Evolutionary conservation across 2,797 vertebrate species (phyloP).

Genomic region (Morelia viridis): DNA sequence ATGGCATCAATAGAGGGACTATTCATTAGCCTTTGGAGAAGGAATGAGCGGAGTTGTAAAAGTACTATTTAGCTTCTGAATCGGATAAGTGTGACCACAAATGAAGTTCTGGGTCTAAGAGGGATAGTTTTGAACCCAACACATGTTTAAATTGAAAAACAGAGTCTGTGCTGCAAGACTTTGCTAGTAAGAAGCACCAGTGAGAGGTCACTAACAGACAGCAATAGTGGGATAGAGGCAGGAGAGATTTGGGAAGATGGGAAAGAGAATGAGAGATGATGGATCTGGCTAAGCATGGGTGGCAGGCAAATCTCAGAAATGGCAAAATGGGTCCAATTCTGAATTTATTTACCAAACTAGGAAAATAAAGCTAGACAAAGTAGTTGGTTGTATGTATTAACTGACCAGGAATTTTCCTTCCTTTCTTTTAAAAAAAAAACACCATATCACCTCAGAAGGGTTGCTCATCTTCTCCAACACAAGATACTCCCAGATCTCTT

Average conservation of each 20-base stretch:
- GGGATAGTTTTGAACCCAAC: neutral
- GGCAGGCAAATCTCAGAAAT: neutral
- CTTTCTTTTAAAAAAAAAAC: neutral
- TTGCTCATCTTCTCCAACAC: neutral
- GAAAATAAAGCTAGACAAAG: neutral
- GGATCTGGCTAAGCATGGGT: neutral
- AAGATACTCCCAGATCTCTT: neutral
- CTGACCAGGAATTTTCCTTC: neutral
- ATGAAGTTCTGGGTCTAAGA: conserved; percentile 18
- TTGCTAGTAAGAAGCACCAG: neutral
- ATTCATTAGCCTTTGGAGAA: conserved; percentile 23
- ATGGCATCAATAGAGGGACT: conserved; percentile 23
- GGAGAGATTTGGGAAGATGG: neutral
- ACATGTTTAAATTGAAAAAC: neutral
- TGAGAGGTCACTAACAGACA: neutral
- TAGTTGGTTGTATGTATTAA: neutral
- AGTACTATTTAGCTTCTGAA: conserved; percentile 29
- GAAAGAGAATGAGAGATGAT: neutral
- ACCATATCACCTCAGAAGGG: neutral
- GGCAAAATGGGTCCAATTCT: conserved; percentile 4
- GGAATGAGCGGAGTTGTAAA: conserved; percentile 12
- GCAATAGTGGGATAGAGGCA: neutral
- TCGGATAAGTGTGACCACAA: conserved; percentile 1
- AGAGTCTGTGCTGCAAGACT: neutral
- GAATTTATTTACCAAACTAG: neutral